A percentile compares a stretch with the other conserved stretches of the same genome.
These are phyloP conservation scores for Batillaria attramentaria DNA, from an alignment of 1,140 invertebrate genomes.

Conservation along the genomic window DNA sequence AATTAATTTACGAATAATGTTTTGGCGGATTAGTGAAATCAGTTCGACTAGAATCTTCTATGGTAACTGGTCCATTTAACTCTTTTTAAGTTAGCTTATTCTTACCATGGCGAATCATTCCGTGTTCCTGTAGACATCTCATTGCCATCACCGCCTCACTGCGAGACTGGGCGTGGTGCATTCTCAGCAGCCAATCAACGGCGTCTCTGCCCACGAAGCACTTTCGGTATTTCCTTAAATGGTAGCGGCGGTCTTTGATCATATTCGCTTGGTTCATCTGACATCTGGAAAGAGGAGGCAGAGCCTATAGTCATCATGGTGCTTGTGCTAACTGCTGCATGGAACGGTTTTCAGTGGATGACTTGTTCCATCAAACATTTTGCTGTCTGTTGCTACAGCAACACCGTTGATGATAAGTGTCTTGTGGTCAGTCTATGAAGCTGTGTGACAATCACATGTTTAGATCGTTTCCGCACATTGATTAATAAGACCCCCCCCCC, in stretches of 20 bases:
- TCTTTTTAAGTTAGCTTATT: too few relatives aligned
- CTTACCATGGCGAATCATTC: slow-evolving; percentile 62
- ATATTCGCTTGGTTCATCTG: slow-evolving; percentile 39
- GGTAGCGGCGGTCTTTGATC: slow-evolving; percentile 58
- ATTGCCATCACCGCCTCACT: slow-evolving; percentile 54
- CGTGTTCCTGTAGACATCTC: slow-evolving; percentile 53
- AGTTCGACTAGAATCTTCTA: too few relatives aligned
- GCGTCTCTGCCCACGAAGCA: slow-evolving; percentile 61
- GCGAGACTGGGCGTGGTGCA: slow-evolving; percentile 48
- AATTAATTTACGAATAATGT: too few relatives aligned
- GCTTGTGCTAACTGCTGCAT: background rate
- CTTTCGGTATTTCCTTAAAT: slow-evolving; percentile 56
- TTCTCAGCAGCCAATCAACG: slow-evolving; percentile 59
- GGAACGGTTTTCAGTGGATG: background rate
- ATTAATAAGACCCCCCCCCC: too few relatives aligned
- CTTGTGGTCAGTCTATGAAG: too few relatives aligned
- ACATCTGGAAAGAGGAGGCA: slow-evolving; percentile 34
- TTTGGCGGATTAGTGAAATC: too few relatives aligned
- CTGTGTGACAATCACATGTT: too few relatives aligned
- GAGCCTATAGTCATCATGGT: background rate
- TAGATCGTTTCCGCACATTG: too few relatives aligned
- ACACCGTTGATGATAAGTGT: too few relatives aligned
- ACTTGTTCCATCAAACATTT: background rate
- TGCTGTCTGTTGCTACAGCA: background rate
- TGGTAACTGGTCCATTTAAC: too few relatives aligned